Evolutionary conservation across 2,888 invertebrate genomes (phyloP).

Genomic region (Elmis aenea): DNA sequence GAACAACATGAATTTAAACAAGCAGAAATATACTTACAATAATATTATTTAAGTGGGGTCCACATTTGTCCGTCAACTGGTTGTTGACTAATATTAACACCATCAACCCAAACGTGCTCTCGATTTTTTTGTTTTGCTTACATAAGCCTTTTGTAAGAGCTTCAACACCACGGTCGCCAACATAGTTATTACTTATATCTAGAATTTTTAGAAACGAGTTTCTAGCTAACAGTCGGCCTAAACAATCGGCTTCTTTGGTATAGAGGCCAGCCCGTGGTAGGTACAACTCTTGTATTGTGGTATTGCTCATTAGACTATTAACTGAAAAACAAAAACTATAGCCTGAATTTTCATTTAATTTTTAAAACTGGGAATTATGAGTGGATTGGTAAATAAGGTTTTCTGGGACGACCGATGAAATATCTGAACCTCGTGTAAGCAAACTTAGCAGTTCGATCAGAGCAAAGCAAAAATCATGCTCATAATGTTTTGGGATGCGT

Average conservation of each 20-base stretch:
- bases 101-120: constrained; percentile 33
- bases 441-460: no score
- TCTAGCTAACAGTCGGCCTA: constrained; percentile 34
- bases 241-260: constrained; percentile 40
- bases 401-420: no score
- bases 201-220: constrained; percentile 38
- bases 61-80: constrained; percentile 41
- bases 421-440: no score
- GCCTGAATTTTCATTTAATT: not conserved
- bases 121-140: constrained; percentile 27
- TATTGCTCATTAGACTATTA: constrained; percentile 35
- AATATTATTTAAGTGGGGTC: constrained; percentile 35
- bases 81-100: constrained; percentile 41
- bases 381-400: not conserved
- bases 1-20: not conserved
- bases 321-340: constrained; percentile 29
- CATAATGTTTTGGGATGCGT: no score
- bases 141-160: constrained; percentile 37
- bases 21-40: constrained; percentile 32
- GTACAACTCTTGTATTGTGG: constrained; percentile 36
- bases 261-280: constrained; percentile 40
- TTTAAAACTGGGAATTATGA: no score
- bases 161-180: constrained; percentile 42
- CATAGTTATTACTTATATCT: constrained; percentile 41
- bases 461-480: no score